Evolutionary conservation across 2,797 vertebrate species (phyloP).

Genomic region (Pteropus rufus): DNA sequence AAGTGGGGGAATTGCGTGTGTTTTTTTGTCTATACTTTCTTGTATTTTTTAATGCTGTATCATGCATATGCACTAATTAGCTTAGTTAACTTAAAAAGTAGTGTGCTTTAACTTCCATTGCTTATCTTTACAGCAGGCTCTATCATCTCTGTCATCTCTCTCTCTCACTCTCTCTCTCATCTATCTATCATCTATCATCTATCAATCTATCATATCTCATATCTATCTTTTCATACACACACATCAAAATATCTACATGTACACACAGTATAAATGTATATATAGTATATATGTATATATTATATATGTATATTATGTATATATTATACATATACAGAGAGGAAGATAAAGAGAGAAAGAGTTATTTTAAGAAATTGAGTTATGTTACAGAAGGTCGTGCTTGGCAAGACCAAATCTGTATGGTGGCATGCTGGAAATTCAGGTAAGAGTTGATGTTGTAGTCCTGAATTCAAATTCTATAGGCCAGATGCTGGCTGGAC

Average conservation of each 20-base stretch:
- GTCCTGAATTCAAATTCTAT: background rate
- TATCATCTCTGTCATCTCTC: background rate
- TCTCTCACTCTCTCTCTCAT: background rate
- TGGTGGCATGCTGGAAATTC: background rate
- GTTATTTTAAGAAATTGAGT: background rate
- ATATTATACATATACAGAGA: background rate
- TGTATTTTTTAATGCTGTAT: background rate
- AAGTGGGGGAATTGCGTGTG: background rate
- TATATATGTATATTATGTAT: too few species aligned
- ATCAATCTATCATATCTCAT: background rate
- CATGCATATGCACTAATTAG: background rate
- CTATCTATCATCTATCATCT: background rate
- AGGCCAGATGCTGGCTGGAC: background rate
- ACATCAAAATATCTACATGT: background rate
- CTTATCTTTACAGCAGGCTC: background rate
- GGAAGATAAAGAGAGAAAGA: background rate
- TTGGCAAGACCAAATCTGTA: background rate
- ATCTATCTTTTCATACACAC: background rate
- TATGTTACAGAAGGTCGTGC: background rate
- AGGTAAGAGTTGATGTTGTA: background rate
- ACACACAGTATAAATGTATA: too few species aligned
- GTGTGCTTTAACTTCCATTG: background rate
- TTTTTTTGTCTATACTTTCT: background rate
- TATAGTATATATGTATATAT: too few species aligned
- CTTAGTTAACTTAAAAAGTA: background rate